Evolutionary conservation across 2,888 invertebrate species (phyloP).

Genomic region (Busseola fusca): DNA sequence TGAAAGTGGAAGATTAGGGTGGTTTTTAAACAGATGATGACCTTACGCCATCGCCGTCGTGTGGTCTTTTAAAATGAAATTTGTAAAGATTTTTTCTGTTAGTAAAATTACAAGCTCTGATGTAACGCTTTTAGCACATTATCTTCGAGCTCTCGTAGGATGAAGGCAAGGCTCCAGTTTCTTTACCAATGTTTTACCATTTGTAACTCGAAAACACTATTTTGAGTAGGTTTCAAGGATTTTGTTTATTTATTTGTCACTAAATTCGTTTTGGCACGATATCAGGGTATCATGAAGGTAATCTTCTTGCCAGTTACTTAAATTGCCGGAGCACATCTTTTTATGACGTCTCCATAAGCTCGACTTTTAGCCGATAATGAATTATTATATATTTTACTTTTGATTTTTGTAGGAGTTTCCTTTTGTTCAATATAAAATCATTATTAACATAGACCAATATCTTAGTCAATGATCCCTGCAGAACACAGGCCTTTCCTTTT

Average conservation of each 20-base stretch:
- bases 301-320: background rate
- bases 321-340: too few species aligned
- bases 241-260: constrained; percentile 14
- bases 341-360: background rate
- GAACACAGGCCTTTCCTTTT: background rate
- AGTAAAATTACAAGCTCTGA: background rate
- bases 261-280: constrained; percentile 34
- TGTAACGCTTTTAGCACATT: background rate
- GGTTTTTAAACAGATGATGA: background rate
- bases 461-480: background rate
- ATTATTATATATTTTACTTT: background rate
- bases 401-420: background rate
- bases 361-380: background rate
- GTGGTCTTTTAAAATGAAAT: background rate
- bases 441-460: background rate
- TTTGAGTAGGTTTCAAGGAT: constrained; percentile 21
- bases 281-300: constrained; percentile 31
- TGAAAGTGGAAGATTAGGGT: background rate
- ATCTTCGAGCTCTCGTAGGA: background rate
- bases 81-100: background rate
- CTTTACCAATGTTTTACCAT: background rate
- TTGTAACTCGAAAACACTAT: background rate
- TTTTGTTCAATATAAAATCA: background rate
- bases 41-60: background rate
- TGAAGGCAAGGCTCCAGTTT: background rate